Evolutionary conservation across 2,113 vertebrate species (phyloP).

Genomic region (Catagonus wagneri): DNA sequence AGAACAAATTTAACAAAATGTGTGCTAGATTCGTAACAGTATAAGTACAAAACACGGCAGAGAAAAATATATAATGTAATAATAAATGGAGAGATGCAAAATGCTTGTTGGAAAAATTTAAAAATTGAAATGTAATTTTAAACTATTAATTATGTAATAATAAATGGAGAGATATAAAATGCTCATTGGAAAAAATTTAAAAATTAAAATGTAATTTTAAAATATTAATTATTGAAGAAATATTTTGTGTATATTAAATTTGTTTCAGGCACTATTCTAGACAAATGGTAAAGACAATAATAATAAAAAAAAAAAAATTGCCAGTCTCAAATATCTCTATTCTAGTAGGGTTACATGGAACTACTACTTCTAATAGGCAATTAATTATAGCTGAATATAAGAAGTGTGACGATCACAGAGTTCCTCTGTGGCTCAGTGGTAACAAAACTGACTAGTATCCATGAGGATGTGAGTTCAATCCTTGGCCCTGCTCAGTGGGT

Average conservation of each 20-base stretch:
- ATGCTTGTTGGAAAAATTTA: no score
- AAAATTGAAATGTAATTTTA: not conserved
- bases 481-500: no score
- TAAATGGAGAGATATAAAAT: no score
- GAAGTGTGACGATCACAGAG: not conserved
- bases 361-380: not conserved
- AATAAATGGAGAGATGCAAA: no score
- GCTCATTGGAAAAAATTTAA: no score
- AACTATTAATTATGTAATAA: not conserved
- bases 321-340: not conserved
- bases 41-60: no score
- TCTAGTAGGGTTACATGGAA: not conserved
- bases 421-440: no score
- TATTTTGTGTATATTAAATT: not conserved
- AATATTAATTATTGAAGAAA: not conserved
- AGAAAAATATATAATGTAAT: no score
- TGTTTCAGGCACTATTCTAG: not conserved
- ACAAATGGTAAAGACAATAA: not conserved
- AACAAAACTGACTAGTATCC: no score
- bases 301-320: not conserved
- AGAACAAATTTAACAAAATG: no score
- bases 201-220: not conserved
- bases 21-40: no score
- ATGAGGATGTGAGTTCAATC: no score
- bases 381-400: not conserved